Percentiles rank a stretch among this genome's conserved stretches.
These are phyloP conservation scores for Myiothlypis chrysogaster DNA, from an alignment of 2,797 vertebrate genomes.

Conservation along the genomic window DNA sequence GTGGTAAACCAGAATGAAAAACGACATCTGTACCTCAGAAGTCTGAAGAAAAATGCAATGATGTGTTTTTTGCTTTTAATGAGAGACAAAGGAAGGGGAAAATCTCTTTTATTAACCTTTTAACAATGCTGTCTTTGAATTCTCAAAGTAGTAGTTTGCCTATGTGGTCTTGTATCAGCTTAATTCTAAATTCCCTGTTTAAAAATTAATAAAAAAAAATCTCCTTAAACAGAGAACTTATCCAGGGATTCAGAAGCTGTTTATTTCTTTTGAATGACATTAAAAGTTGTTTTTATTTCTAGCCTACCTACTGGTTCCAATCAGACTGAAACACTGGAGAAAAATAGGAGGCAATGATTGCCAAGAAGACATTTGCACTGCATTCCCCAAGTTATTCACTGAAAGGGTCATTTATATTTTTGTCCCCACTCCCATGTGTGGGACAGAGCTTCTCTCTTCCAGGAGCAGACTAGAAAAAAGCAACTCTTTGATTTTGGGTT, in stretches of 20 bases:
- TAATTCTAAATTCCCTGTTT: not conserved
- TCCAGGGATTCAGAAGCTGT: not conserved
- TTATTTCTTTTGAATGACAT: constrained; percentile 5
- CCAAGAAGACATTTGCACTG: not conserved
- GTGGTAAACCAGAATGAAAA: not conserved
- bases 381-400: not conserved
- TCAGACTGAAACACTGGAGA: not conserved
- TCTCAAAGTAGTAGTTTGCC: not conserved
- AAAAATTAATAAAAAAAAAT: not conserved
- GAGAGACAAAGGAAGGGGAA: not conserved
- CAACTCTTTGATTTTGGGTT: not conserved
- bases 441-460: not conserved
- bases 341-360: not conserved
- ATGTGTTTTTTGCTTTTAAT: not conserved
- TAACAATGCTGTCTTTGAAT: not conserved
- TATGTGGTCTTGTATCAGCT: not conserved
- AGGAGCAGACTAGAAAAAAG: not conserved
- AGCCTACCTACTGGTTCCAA: not conserved
- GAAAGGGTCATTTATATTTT: not conserved
- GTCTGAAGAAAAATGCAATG: not conserved
- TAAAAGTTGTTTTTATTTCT: not conserved
- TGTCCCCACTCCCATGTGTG: not conserved
- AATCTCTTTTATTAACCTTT: not conserved
- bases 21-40: not conserved
- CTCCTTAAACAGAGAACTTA: not conserved